Conservation (phyloP, 2,797 vertebrate species). For the Numenius phaeopus region DNA sequence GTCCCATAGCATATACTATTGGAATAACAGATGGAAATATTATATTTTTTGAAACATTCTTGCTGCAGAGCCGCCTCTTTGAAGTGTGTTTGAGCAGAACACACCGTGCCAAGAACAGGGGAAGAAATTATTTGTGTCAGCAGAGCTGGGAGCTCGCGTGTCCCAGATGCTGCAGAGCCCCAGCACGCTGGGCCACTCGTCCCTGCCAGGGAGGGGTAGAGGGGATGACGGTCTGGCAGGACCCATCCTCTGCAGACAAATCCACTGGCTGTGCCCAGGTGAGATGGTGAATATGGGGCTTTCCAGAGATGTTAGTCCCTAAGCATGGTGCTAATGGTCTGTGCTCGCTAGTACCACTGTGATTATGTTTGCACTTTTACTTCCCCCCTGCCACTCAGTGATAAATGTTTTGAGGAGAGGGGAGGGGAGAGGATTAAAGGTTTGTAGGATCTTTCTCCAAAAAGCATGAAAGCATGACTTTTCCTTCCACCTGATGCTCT, state of each 20-base stretch:
- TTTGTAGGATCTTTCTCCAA: background rate
- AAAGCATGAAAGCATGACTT: background rate
- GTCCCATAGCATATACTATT: slow-evolving; percentile 70
- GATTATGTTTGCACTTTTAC: background rate
- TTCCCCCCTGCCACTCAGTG: background rate
- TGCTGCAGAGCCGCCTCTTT: slow-evolving; percentile 73
- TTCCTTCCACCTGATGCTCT: background rate
- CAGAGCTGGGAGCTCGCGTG: slow-evolving; percentile 45
- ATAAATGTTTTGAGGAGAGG: background rate
- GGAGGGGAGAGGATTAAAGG: background rate
- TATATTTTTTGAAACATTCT: slow-evolving; percentile 79
- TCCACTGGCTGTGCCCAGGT: background rate
- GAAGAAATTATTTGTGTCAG: slow-evolving; percentile 57
- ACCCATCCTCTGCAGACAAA: background rate
- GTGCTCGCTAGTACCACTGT: background rate
- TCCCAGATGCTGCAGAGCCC: slow-evolving; percentile 43
- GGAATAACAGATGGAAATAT: slow-evolving; percentile 84
- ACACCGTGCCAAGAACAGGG: slow-evolving; percentile 71
- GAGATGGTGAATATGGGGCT: background rate
- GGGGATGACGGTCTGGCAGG: background rate
- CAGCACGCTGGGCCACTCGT: background rate
- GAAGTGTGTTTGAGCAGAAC: slow-evolving; percentile 74
- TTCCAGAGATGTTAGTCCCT: background rate
- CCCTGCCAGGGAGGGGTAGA: background rate
- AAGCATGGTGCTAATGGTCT: background rate